Conservation (phyloP, 2,113 vertebrate species). For the Conger conger region DNA sequence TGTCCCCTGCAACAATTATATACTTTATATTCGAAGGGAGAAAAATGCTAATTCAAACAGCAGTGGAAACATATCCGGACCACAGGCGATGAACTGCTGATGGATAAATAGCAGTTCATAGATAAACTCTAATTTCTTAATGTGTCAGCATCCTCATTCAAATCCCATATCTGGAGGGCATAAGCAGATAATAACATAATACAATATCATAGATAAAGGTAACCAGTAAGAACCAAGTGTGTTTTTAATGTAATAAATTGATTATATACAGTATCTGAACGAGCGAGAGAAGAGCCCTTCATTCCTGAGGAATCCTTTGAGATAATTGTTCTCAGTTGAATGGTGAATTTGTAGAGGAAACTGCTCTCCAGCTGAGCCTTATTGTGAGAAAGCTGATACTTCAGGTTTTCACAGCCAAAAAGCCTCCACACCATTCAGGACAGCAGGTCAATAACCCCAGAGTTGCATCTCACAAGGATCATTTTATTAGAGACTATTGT, state of each 20-base stretch:
- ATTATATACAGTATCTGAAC: too few species aligned
- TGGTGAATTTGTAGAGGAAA: background rate
- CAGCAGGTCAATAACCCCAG: background rate
- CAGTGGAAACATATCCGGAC: background rate
- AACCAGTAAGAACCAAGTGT: background rate
- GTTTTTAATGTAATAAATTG: too few species aligned
- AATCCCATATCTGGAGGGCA: background rate
- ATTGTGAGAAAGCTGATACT: background rate
- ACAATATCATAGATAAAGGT: background rate
- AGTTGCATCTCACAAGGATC: background rate
- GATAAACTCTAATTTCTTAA: background rate
- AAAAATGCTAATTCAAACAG: slow-evolving; percentile 6
- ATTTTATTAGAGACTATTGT: slow-evolving; percentile 4
- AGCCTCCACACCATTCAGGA: background rate
- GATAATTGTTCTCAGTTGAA: background rate
- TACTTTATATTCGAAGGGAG: background rate
- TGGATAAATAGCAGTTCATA: background rate
- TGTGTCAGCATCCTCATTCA: background rate
- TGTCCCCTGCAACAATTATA: background rate
- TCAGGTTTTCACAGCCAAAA: background rate
- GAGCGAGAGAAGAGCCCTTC: background rate
- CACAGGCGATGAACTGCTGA: background rate
- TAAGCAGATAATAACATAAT: background rate
- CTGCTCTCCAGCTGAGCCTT: background rate
- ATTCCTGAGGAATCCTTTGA: background rate